Percentiles rank a stretch among this genome's conserved stretches.
phyloP scores from a whole-genome alignment of 2,113 vertebrate genomes.

The Camelus bactrianus region DNA sequence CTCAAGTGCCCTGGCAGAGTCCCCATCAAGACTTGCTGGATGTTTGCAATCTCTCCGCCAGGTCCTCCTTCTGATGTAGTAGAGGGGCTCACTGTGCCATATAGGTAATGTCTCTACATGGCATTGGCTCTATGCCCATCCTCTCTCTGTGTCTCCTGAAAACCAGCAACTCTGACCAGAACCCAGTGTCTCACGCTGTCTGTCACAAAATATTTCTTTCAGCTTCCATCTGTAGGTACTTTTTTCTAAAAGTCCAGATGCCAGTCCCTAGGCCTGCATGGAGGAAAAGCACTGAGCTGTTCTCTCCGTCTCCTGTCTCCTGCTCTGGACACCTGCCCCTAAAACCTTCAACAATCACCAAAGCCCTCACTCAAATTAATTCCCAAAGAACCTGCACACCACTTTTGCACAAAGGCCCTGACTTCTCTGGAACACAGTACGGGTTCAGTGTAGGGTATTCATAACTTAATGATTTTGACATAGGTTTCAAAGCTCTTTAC shows the following conservation, averaged over 20 bases:
- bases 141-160: not conserved
- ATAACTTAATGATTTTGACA: not conserved
- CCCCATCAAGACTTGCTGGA: not conserved
- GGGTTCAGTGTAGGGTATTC: not conserved
- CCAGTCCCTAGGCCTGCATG: not conserved
- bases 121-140: not conserved
- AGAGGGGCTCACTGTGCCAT: not conserved
- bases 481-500: slow-evolving; percentile 58
- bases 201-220: not conserved
- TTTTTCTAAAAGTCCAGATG: not conserved
- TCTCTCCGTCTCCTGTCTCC: not conserved
- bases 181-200: not conserved
- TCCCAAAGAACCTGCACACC: not conserved
- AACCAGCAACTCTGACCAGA: not conserved
- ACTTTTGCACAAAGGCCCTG: not conserved
- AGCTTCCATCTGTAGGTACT: not conserved
- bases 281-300: not conserved
- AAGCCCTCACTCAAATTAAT: not conserved
- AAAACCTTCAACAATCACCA: not conserved
- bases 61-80: not conserved
- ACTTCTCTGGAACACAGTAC: not conserved
- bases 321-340: not conserved
- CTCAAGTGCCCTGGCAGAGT: not conserved
- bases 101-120: not conserved
- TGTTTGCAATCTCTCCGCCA: not conserved